A percentile compares a stretch with the other conserved stretches of the same genome.
Conservation (phyloP, 2,888 invertebrate species). For the Flabesymbios commensalis region DNA sequence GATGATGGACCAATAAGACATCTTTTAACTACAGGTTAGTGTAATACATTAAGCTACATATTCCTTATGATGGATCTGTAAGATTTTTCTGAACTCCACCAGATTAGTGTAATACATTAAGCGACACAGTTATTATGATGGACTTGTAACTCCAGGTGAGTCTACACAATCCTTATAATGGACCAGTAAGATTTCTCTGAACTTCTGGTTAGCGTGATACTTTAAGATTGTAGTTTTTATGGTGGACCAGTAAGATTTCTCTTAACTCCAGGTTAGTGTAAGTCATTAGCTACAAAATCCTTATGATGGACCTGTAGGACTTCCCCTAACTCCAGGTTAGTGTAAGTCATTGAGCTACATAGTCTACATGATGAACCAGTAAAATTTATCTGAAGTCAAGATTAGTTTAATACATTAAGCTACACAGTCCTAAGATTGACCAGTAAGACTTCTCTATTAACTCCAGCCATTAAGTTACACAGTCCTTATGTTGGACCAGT, state of each 20-base stretch:
- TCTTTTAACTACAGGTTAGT: constrained; percentile 49
- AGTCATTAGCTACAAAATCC: constrained; percentile 74
- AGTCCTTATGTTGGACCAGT: too few relatives aligned
- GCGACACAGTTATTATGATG: too few relatives aligned
- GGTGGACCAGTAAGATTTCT: constrained; percentile 68
- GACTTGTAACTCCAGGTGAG: too few relatives aligned
- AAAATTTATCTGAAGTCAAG: constrained; percentile 47
- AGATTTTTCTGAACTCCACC: too few relatives aligned
- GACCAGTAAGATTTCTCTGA: too few relatives aligned
- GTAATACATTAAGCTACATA: constrained; percentile 68
- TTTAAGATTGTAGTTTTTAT: too few relatives aligned
- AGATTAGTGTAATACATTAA: too few relatives aligned
- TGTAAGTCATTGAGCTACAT: constrained; percentile 70
- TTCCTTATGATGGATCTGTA: constrained; percentile 79
- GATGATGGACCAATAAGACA: constrained; percentile 73
- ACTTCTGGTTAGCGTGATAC: too few relatives aligned
- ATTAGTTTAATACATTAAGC: constrained; percentile 41
- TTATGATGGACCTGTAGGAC: constrained; percentile 72
- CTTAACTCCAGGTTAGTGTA: constrained; percentile 47
- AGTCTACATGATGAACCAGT: constrained; percentile 82
- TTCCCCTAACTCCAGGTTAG: constrained; percentile 48
- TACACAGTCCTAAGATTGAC: too few relatives aligned
- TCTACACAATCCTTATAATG: too few relatives aligned
- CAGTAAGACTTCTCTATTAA: too few relatives aligned
- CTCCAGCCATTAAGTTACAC: too few relatives aligned